Evolutionary conservation across 2,113 vertebrate species (phyloP).

Genomic region (Labeo rohita): DNA sequence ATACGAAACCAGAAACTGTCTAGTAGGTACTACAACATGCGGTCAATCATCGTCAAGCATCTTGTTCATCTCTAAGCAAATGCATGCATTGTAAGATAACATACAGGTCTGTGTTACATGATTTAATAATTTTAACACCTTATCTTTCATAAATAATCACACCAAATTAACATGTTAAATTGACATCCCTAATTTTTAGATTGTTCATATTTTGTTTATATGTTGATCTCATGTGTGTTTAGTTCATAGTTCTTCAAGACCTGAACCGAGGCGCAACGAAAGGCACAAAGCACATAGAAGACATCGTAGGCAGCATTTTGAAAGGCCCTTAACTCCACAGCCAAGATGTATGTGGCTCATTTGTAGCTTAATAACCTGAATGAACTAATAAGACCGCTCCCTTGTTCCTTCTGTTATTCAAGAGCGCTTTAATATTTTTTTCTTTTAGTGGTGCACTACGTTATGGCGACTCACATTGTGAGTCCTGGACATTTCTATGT

Average conservation of each 20-base stretch:
- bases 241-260: not conserved
- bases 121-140: no score
- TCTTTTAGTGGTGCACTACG: slow-evolving; percentile 74
- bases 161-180: no score
- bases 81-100: no score
- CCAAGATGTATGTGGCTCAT: slow-evolving; percentile 16
- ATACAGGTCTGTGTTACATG: no score
- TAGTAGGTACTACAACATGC: no score
- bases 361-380: not conserved
- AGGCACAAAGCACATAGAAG: not conserved
- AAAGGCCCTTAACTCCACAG: not conserved
- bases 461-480: slow-evolving; percentile 83
- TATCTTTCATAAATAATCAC: no score
- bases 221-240: not conserved
- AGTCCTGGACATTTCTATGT: slow-evolving; percentile 91
- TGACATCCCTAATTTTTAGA: no score
- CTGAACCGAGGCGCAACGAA: not conserved
- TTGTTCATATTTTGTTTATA: not conserved
- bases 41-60: no score
- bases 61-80: no score
- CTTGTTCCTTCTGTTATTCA: not conserved
- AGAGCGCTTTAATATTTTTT: not conserved
- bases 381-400: not conserved
- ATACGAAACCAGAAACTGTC: no score
- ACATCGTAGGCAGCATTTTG: not conserved